These are phyloP conservation scores for Brenthis ino DNA, from an alignment of 2,888 invertebrate genomes.

Conservation along the genomic window DNA sequence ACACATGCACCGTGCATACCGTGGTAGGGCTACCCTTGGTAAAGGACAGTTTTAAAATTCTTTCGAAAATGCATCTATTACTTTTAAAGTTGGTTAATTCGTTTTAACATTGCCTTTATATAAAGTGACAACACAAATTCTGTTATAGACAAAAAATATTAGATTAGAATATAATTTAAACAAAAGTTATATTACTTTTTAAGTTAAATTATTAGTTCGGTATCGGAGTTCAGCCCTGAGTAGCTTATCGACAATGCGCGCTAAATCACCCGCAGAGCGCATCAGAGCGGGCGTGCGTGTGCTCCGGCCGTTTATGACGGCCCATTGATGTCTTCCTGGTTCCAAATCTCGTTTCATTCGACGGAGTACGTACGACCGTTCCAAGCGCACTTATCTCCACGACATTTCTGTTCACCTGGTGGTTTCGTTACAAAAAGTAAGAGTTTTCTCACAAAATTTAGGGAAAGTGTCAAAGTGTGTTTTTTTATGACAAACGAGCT, in stretches of 20 bases:
- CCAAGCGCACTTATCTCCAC: constrained; percentile 21
- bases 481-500: too few relatives aligned
- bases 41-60: constrained; percentile 12
- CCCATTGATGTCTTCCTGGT: constrained; percentile 50
- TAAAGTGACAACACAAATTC: too few relatives aligned
- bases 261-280: constrained; percentile 75
- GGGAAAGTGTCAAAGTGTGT: constrained; percentile 10
- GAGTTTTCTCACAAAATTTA: constrained; percentile 21
- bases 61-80: background rate
- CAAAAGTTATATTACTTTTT: too few relatives aligned
- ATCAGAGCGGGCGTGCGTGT: constrained; percentile 49
- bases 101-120: too few relatives aligned
- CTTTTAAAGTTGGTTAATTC: too few relatives aligned
- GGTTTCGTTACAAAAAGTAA: constrained; percentile 22
- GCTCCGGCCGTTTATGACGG: constrained; percentile 49
- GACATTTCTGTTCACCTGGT: constrained; percentile 34
- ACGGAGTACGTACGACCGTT: too few relatives aligned
- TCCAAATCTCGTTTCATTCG: constrained; percentile 45
- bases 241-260: constrained; percentile 58
- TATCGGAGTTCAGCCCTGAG: constrained; percentile 58
- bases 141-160: too few relatives aligned
- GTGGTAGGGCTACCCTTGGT: constrained; percentile 40
- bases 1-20: constrained; percentile 57
- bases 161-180: too few relatives aligned
- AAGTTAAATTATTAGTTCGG: too few relatives aligned